Percentiles rank a stretch among this genome's conserved stretches.
These are phyloP conservation scores for Garrulus glandarius DNA, from an alignment of 2,797 vertebrate species.

Conservation along the genomic window DNA sequence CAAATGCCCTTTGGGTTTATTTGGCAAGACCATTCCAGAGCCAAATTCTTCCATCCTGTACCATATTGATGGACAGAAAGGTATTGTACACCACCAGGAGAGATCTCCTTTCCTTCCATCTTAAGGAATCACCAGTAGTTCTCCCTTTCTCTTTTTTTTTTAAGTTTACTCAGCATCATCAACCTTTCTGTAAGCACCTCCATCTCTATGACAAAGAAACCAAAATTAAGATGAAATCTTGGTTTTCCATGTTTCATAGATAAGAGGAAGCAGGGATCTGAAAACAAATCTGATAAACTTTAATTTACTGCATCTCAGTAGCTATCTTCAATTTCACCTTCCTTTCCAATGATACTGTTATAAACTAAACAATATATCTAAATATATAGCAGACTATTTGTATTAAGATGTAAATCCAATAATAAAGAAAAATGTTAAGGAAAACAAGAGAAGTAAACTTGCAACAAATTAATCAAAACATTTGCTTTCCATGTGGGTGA, in stretches of 20 bases:
- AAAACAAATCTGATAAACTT: neutral
- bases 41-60: neutral
- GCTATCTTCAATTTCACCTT: neutral
- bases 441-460: slow-evolving; percentile 44
- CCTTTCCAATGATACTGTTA: neutral
- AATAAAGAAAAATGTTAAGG: slow-evolving; percentile 38
- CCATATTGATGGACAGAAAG: neutral
- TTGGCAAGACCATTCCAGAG: neutral
- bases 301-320: neutral
- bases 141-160: fast-evolving
- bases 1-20: neutral
- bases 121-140: neutral
- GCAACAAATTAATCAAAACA: slow-evolving; percentile 39
- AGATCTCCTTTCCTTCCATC: neutral
- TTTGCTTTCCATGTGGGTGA: slow-evolving; percentile 12
- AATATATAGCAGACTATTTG: slow-evolving; percentile 3
- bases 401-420: slow-evolving; percentile 23
- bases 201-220: neutral
- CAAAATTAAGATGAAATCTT: neutral
- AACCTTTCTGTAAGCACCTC: neutral
- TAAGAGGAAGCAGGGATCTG: neutral
- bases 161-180: neutral
- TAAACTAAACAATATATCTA: neutral
- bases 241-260: neutral
- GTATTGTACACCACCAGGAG: neutral